Base-by-base conservation (phyloP, 2,113 vertebrate genomes). In the Tringa solitaria region DNA sequence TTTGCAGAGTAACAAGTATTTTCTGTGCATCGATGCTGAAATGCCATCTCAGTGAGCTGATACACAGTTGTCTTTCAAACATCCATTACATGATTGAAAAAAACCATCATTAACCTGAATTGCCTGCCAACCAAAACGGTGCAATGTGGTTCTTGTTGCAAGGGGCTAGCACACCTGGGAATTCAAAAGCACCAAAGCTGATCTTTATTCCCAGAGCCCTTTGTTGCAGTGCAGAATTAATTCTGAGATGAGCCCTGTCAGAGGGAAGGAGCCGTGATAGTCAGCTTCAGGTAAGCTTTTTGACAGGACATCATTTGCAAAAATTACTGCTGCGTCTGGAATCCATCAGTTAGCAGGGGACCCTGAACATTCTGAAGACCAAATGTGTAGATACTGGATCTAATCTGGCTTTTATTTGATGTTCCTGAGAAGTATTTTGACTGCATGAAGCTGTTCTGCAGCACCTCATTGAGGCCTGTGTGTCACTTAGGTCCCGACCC, bases 131-230 rank as follows among this genome's bases (percentile, higher is more conserved):
- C 43, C 28, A 24, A 18, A 65, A 37, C 37, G 3, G 12, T 22
- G 27, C 51, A 7, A 0, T 1, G 35, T 23, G 27, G 59, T 37
- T 9, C 41, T 32, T 33, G 32, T 30, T 2, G 1, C 51, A n/a
- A 73, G 37, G 59, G 53, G 43, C 37, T 53, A 14, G 37, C 33
- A 46, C 74, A 60, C 37, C 33, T 26, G 19, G 45, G 39, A 74
- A 39, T 74, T 46, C 24, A n/a, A 11, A 85, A 51, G 14, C 45
- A 32, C 24, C 37, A 53, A 30, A 41, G 60, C 14, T 53, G 37
- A 8, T 41, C 18, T 67, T 35, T 60, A 8, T 30, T 59, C 39
- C 37, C 60, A 53, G 60, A 67, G 23, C 43, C 32, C 23, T 65
- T 46, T 1, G 0, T 7, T 46, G 45, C 35, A 41, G 41, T 19